These are phyloP conservation scores for Cybosia mesomella DNA, from an alignment of 2,888 invertebrate genomes.

Conservation along the genomic window DNA sequence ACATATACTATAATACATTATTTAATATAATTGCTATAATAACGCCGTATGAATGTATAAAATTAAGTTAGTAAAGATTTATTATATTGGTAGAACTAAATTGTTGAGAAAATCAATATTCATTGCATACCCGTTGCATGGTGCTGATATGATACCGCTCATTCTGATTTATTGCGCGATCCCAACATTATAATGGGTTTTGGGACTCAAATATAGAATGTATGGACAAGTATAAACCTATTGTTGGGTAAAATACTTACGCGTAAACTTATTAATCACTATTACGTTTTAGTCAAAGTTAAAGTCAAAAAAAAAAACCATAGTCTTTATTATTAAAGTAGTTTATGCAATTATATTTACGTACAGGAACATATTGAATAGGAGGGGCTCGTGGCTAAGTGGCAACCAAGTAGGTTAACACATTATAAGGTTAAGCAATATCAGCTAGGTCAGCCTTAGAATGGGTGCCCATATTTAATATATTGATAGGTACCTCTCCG, in stretches of 20 bases:
- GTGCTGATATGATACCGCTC: slow-evolving; percentile 68
- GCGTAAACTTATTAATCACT: slow-evolving; percentile 11
- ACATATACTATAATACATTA: slow-evolving; percentile 4
- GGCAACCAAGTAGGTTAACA: no score
- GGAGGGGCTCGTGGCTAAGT: no score
- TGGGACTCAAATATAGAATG: slow-evolving; percentile 40
- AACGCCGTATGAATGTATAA: slow-evolving; percentile 18
- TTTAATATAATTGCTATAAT: slow-evolving; percentile 7
- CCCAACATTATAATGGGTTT: slow-evolving; percentile 53
- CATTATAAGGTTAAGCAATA: no score
- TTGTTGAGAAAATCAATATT: slow-evolving; percentile 76
- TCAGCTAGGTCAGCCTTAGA: no score
- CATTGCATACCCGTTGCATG: slow-evolving; percentile 70
- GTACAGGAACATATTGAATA: no score
- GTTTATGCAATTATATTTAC: no score
- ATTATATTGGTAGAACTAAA: slow-evolving; percentile 63
- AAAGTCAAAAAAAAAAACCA: no score
- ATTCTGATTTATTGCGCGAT: slow-evolving; percentile 74
- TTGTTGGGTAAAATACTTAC: slow-evolving; percentile 40
- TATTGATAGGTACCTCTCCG: no score
- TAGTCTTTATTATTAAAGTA: no score
- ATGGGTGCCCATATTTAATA: no score
- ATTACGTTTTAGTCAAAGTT: not conserved
- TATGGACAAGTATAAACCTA: slow-evolving; percentile 33
- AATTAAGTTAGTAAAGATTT: slow-evolving; percentile 58